Evolutionary conservation across 2,888 invertebrate species (phyloP).

Genomic region (Ophion costatus): DNA sequence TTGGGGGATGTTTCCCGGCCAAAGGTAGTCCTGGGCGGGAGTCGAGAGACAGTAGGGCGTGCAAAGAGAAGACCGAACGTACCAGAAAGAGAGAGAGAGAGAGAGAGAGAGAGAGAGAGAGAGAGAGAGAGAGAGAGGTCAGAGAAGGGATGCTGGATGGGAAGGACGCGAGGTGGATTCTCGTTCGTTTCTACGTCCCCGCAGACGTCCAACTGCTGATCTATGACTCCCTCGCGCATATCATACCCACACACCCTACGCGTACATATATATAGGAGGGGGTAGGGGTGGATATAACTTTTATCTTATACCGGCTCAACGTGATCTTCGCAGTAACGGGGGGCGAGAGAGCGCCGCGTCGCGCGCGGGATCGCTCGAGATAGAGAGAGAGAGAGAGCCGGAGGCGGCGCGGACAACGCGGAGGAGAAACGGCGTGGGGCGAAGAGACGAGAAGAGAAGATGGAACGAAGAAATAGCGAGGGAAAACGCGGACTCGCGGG

Average conservation of each 20-base stretch:
- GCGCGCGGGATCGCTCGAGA: constrained; percentile 27
- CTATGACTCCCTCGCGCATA: constrained; percentile 83
- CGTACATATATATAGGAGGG: not conserved
- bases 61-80: constrained; percentile 66
- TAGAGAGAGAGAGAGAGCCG: constrained; percentile 24
- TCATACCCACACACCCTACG: constrained; percentile 65
- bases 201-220: constrained; percentile 82
- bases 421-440: constrained; percentile 38
- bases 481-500: constrained; percentile 61
- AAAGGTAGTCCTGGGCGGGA: constrained; percentile 58
- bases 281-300: constrained; percentile 80
- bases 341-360: constrained; percentile 66
- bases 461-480: constrained; percentile 41
- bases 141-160: constrained; percentile 70
- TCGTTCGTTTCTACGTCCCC: constrained; percentile 79
- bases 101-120: constrained; percentile 70
- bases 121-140: constrained; percentile 71
- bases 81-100: constrained; percentile 69
- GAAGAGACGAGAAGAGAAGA: constrained; percentile 37
- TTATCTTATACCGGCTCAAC: constrained; percentile 77
- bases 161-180: constrained; percentile 63
- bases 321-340: constrained; percentile 71
- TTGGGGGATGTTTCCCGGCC: constrained; percentile 55
- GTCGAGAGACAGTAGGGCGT: constrained; percentile 60
- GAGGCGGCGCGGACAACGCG: constrained; percentile 18